Base-by-base conservation (phyloP, 2,888 invertebrate genomes). In the Sussaba pulchella region DNA sequence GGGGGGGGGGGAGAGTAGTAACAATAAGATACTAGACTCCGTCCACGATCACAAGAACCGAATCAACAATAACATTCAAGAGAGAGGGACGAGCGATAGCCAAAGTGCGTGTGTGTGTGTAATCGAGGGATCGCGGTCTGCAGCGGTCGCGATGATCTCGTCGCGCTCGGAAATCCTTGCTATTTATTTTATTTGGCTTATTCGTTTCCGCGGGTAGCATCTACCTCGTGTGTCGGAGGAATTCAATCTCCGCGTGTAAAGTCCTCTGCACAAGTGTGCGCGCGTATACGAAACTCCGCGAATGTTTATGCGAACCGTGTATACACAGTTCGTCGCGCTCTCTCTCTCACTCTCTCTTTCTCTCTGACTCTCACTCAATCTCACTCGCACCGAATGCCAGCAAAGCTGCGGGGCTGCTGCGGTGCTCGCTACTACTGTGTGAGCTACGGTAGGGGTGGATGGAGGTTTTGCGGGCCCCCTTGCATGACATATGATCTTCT, bases 401-500 rank as follows among this genome's bases (percentile, higher is more conserved):
- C 24, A 21, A 19, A 9, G 57, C 63, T 8, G 67, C 24, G 43
- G 31, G 6, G 57, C 63, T 8, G 67, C 73, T 77, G 75, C 64
- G 75, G 69, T 76, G 12, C 19, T 39, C 19, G 70, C 41, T 19
- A 43, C 69, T 14, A 64, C 77, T 82, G 76, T 73, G 73, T 78
- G 78, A 72, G 70, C 57, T 70, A 78, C 76, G 80, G 69, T 77
- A 64, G 31, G 78, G 64, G 66, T 63, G 76, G 59, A 77, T 64
- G 50, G 71, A 83, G 81, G 70, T 81, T 81, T 78, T 82, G 83
- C 82, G 82, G 86, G 84, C 80, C 86, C 87, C 86, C 88, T 85
- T 86, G 87, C 89, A 91, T 92, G 92, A 92, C 92, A 91, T 91
- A 92, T 91, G 92, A 92, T 92, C 91, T 91, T 87, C 91, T 89